Conservation (phyloP, 2,888 invertebrate genomes). For the Luperina testacea region DNA sequence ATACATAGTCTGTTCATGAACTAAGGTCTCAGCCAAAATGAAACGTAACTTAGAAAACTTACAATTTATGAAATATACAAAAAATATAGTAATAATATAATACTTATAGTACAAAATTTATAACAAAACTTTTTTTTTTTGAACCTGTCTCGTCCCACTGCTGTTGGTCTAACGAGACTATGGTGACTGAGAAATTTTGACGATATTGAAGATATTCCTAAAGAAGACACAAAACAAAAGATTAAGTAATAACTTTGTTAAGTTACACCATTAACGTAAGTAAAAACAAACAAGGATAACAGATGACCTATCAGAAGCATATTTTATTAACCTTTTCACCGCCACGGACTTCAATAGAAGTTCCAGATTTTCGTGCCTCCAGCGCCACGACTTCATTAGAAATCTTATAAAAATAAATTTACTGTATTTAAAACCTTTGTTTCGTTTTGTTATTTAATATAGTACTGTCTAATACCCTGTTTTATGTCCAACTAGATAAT, state of each 20-base stretch:
- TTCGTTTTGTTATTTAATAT: too few relatives aligned
- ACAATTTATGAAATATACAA: neutral
- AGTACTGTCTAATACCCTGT: too few relatives aligned
- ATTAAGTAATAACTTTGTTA: neutral
- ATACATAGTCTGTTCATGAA: neutral
- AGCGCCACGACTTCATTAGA: too few relatives aligned
- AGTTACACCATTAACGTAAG: neutral
- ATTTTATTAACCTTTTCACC: constrained; percentile 8
- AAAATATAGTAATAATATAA: too few relatives aligned
- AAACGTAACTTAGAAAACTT: neutral
- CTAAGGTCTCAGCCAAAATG: neutral
- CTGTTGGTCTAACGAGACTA: neutral
- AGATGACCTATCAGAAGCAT: constrained; percentile 7
- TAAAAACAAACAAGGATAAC: constrained; percentile 26
- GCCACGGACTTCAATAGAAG: too few relatives aligned
- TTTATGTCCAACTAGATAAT: too few relatives aligned
- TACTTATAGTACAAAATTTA: too few relatives aligned
- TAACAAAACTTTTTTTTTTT: too few relatives aligned
- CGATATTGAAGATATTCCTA: neutral
- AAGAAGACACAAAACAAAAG: neutral
- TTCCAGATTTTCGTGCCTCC: too few relatives aligned
- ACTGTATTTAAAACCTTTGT: too few relatives aligned
- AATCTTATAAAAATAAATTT: too few relatives aligned
- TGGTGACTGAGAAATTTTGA: neutral
- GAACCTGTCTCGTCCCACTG: too few relatives aligned